Evolutionary conservation across 2,797 vertebrate genomes (phyloP).

Genomic region (Arnoldichthys spilopterus): DNA sequence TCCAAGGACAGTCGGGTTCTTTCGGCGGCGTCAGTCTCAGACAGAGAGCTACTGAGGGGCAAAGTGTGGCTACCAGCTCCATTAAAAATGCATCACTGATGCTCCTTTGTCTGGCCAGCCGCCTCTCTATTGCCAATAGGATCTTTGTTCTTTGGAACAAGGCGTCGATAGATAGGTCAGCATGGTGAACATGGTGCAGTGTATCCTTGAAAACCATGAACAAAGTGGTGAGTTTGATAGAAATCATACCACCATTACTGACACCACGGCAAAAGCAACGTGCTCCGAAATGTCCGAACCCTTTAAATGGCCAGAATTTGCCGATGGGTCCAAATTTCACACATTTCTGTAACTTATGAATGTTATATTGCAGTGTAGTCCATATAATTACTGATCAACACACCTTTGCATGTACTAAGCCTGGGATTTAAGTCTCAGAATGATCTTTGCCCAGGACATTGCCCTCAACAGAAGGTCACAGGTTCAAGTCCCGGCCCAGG

Average conservation of each 20-base stretch:
- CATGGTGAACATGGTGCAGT: background rate
- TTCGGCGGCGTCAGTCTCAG: slow-evolving; percentile 36
- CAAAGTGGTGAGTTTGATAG: background rate
- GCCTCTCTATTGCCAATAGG: slow-evolving; percentile 60
- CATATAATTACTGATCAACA: too few relatives aligned
- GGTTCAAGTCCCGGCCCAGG: too few relatives aligned
- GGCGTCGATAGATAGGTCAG: slow-evolving; percentile 55
- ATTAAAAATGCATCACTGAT: slow-evolving; percentile 76
- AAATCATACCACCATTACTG: background rate
- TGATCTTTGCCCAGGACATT: too few relatives aligned
- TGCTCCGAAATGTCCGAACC: too few relatives aligned
- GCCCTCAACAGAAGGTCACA: too few relatives aligned
- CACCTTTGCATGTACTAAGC: too few relatives aligned
- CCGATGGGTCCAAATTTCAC: too few relatives aligned
- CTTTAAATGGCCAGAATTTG: too few relatives aligned
- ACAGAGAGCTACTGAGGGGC: slow-evolving; percentile 55
- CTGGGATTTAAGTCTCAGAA: too few relatives aligned
- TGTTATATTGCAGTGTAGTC: too few relatives aligned
- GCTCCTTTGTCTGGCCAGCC: slow-evolving; percentile 68
- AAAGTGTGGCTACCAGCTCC: slow-evolving; percentile 63
- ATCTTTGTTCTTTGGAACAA: slow-evolving; percentile 56
- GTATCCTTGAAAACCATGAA: slow-evolving; percentile 6
- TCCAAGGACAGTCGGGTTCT: slow-evolving; percentile 53
- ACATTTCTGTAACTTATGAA: too few relatives aligned
- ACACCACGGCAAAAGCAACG: too few relatives aligned